Evolutionary conservation across 2,797 vertebrate species (phyloP).

Genomic region (Molothrus ater): DNA sequence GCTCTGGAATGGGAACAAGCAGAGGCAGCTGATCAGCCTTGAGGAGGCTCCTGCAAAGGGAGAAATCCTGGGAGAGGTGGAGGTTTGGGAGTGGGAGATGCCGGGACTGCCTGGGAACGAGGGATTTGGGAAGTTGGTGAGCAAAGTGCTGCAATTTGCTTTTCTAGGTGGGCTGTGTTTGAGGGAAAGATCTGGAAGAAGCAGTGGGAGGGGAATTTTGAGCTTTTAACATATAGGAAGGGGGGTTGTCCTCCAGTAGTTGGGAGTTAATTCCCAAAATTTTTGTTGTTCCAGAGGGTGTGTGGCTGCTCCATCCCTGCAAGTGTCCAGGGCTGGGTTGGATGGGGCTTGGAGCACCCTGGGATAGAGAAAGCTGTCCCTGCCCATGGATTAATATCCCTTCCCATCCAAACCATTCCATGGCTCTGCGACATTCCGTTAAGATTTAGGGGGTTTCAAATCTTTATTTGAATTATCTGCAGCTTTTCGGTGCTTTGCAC

Average conservation of each 20-base stretch:
- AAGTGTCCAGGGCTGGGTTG: neutral
- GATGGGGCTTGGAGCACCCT: neutral
- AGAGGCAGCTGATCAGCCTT: neutral
- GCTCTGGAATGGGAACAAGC: neutral
- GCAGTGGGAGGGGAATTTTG: neutral
- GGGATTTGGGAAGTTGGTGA: neutral
- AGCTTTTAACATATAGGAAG: rapidly evolving
- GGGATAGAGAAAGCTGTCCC: neutral
- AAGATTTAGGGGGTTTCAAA: rapidly evolving
- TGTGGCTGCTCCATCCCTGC: neutral
- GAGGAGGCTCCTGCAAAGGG: neutral
- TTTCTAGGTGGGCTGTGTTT: rapidly evolving
- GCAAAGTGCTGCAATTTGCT: rapidly evolving
- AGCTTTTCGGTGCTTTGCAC: neutral
- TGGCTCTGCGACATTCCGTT: rapidly evolving
- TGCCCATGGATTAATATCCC: neutral
- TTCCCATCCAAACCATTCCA: neutral
- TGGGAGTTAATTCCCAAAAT: rapidly evolving
- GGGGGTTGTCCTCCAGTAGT: rapidly evolving
- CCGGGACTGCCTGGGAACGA: neutral
- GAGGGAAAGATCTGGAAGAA: rapidly evolving
- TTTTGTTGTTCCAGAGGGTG: neutral
- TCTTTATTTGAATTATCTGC: neutral
- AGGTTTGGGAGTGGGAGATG: no score
- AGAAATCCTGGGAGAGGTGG: neutral